These are phyloP conservation scores for Sinella curviseta DNA, from an alignment of 1,140 invertebrate species.

Conservation along the genomic window DNA sequence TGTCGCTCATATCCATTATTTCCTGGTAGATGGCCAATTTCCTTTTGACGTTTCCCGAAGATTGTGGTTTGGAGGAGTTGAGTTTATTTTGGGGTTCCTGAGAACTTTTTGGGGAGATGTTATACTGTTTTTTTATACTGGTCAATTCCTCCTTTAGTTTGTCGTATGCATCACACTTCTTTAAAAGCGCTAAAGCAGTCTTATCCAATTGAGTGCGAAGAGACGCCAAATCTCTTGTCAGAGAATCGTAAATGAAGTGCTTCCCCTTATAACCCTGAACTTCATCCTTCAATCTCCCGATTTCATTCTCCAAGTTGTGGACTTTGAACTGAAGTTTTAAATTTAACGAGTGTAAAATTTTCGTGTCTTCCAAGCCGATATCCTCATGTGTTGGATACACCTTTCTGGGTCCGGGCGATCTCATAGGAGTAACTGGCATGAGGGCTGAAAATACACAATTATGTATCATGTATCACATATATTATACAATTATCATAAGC, in stretches of 20 bases:
- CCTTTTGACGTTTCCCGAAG: too few relatives aligned
- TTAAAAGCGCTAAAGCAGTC: not conserved
- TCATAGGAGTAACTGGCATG: too few relatives aligned
- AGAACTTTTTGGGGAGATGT: not conserved
- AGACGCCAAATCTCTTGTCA: not conserved
- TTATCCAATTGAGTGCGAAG: slow-evolving; percentile 3
- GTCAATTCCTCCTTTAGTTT: not conserved
- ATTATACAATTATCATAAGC: too few relatives aligned
- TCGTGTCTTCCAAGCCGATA: too few relatives aligned
- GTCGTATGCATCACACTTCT: slow-evolving; percentile 5
- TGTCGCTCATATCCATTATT: not conserved
- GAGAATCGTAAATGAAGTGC: not conserved
- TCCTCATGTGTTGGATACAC: too few relatives aligned
- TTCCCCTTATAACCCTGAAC: not conserved
- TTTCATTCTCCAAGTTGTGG: not conserved
- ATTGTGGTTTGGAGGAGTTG: not conserved
- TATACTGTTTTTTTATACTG: not conserved
- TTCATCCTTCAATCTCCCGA: not conserved
- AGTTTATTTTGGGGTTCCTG: not conserved
- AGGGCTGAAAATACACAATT: too few relatives aligned
- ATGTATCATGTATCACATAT: too few relatives aligned
- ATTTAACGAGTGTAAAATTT: too few relatives aligned
- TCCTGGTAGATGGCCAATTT: not conserved
- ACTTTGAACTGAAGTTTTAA: not conserved
- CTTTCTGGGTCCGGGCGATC: too few relatives aligned